These are phyloP conservation scores for Halcyon smyrnensis DNA, from an alignment of 2,797 vertebrate species.

Conservation along the genomic window DNA sequence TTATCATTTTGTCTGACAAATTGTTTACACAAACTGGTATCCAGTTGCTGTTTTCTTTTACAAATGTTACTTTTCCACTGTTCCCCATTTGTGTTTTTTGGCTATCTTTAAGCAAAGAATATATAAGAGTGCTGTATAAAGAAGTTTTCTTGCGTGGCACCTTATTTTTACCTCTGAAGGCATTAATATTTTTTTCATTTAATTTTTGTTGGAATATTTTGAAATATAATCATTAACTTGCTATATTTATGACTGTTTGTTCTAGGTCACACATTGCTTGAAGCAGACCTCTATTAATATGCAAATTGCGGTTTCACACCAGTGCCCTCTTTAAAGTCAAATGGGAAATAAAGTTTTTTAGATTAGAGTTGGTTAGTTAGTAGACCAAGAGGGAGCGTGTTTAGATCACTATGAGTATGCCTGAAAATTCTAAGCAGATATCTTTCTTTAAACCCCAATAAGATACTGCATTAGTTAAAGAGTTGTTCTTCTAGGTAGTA, in stretches of 20 bases:
- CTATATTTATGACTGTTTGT: neutral
- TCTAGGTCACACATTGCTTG: constrained; percentile 6
- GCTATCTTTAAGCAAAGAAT: neutral
- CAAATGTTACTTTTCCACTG: neutral
- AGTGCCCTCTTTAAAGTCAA: constrained; percentile 22
- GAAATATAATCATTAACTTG: constrained; percentile 19
- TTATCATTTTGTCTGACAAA: neutral
- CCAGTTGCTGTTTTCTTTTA: neutral
- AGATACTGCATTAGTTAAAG: neutral
- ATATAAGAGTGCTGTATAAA: neutral
- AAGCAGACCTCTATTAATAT: constrained; percentile 53
- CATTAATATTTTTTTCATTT: constrained; percentile 23
- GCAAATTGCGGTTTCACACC: constrained; percentile 47
- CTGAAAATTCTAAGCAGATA: neutral
- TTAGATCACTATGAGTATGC: neutral
- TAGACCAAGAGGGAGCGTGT: neutral
- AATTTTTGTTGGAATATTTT: constrained; percentile 2
- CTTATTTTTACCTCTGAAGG: neutral
- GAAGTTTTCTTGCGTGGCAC: neutral
- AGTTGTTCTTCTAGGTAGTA: neutral
- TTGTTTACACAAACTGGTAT: neutral
- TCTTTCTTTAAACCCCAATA: neutral
- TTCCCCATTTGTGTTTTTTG: neutral
- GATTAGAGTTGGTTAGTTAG: neutral
- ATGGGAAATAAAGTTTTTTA: constrained; percentile 33